Evolutionary conservation across 2,888 invertebrate species (phyloP), one percentile per base, ranked within the genome.

Genomic region (Spicauda simplicius): DNA sequence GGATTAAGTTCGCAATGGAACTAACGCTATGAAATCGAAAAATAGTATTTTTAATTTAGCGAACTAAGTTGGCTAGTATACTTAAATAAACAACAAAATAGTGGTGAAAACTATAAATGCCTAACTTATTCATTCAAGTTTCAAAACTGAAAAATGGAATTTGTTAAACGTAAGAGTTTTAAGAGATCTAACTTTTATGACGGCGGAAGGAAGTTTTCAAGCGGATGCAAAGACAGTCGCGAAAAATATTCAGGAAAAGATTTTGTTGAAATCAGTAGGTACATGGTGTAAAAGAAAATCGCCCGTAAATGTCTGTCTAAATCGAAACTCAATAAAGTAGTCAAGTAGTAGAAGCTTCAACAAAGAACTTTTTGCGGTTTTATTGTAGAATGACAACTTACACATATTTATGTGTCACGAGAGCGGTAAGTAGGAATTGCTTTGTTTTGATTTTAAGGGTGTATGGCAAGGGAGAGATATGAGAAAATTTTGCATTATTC

Each of bases 121-220:
- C 33, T 33, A 33, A 33, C 14, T 41, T 41, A 41, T 14, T 41
- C 41, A 41, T 41, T 41, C 48, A 48, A 7, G 48, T 48, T 48
- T 16, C 16, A 48, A n/a, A 48, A 59, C 18, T 50, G 60, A 50
- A 30, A 59, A 60, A 59, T 52, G 18, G 30, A 60, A 60, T 50
- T 50, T 60, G 60, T 60, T 50, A 30, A 50, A 60, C 33, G 50
- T 52, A 33, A 50, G 50, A 60, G 50, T 60, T 60, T 60, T 50
- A 60, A 61, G 25, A 56, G 64, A 20, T 57, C 12, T 16, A 57
- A 64, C 57, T 64, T 64, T 63, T 18, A n/a, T 37, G 48, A 20
- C 57, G 57, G 20, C 12, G 60, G 59, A 50, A 41, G 37, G 50
- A 64, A 64, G 57, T 64, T 64, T 57, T 57, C 20, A 16, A 50